Conservation (phyloP, 92 coral and sea anemone genomes). For the Micromussa lordhowensis region DNA sequence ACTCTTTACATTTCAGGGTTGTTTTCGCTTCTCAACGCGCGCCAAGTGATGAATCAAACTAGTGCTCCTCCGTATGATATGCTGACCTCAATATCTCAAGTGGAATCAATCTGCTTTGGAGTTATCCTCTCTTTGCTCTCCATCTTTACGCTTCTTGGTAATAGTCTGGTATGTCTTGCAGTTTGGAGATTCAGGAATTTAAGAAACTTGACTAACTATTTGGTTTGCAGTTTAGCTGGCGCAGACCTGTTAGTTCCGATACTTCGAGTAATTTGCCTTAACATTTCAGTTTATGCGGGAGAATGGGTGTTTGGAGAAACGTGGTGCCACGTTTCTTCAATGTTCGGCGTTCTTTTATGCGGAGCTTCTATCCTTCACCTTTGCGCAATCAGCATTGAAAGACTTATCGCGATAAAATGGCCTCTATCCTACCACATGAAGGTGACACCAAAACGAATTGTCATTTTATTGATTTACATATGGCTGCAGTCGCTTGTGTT, state of each 20-base stretch:
- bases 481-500: constrained; percentile 67
- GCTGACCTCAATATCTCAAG: constrained; percentile 37
- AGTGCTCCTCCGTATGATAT: not conserved
- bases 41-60: constrained; percentile 27
- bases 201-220: constrained; percentile 85
- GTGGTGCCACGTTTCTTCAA: constrained; percentile 88
- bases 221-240: constrained; percentile 82
- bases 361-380: constrained; percentile 95
- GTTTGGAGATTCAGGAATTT: constrained; percentile 88
- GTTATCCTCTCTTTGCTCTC: constrained; percentile 53
- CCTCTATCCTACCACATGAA: constrained; percentile 75
- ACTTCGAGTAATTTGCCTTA: constrained; percentile 76
- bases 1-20: constrained; percentile 7
- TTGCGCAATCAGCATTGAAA: constrained; percentile 84
- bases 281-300: constrained; percentile 69
- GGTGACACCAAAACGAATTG: constrained; percentile 74
- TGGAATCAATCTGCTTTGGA: constrained; percentile 63
- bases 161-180: constrained; percentile 84
- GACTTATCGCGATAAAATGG: constrained; percentile 89
- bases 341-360: constrained; percentile 88
- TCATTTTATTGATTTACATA: constrained; percentile 59
- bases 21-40: not conserved
- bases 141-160: constrained; percentile 73
- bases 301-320: constrained; percentile 83
- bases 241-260: constrained; percentile 87